Conservation (phyloP, 1,140 invertebrate species). For the Lordiphosa collinella region DNA sequence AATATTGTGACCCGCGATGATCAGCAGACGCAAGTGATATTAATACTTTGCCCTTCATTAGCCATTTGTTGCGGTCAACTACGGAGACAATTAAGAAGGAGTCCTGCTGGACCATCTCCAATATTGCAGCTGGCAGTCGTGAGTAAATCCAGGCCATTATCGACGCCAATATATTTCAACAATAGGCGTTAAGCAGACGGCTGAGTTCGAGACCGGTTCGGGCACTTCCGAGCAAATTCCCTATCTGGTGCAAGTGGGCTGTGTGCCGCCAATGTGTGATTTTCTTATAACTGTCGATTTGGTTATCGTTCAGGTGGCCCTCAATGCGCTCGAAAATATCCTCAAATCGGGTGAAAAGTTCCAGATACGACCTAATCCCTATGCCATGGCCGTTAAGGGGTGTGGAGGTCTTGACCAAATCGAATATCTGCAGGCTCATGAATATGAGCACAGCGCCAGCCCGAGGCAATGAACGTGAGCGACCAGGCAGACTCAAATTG, state of each 20-base stretch:
- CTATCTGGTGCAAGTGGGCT: constrained; percentile 84
- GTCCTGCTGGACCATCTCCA: too few relatives aligned
- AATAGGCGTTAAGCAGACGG: too few relatives aligned
- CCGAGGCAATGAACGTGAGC: constrained; percentile 97
- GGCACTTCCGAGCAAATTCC: constrained; percentile 96
- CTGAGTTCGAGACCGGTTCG: constrained; percentile 98
- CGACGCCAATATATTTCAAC: too few relatives aligned
- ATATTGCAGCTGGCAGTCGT: too few relatives aligned
- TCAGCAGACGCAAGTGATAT: constrained; percentile 95
- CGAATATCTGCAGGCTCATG: constrained; percentile 97
- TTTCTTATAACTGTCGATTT: constrained; percentile 95
- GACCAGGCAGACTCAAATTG: constrained; percentile 99
- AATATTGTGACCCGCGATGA: constrained; percentile 99
- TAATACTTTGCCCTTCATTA: constrained; percentile 92
- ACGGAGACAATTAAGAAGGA: constrained; percentile 96
- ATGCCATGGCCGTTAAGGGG: constrained; percentile 95
- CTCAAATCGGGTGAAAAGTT: too few relatives aligned
- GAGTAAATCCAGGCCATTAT: too few relatives aligned
- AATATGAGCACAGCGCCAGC: constrained; percentile 96
- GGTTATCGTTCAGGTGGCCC: constrained; percentile 99
- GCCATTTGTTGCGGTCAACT: constrained; percentile 87
- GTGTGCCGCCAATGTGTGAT: constrained; percentile 96
- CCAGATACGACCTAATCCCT: too few relatives aligned
- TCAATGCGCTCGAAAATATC: too few relatives aligned
- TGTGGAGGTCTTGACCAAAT: constrained; percentile 99